These are phyloP conservation scores for Pardalotus punctatus DNA, from an alignment of 2,113 vertebrate species.

Conservation along the genomic window DNA sequence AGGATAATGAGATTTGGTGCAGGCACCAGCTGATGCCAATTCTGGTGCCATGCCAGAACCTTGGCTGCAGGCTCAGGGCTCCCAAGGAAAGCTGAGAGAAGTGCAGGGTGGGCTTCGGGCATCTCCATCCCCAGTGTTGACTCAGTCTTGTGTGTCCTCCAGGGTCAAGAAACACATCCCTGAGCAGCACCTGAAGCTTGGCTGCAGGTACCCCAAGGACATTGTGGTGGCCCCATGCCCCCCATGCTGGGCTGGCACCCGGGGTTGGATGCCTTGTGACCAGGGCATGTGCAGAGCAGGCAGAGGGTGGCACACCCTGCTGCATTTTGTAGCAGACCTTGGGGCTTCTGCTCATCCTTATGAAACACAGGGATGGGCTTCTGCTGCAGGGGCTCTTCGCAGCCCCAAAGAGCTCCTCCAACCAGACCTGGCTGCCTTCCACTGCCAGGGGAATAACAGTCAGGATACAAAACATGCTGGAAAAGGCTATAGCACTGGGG, in stretches of 20 bases:
- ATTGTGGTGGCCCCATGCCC: fast-evolving
- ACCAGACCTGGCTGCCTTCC: background rate
- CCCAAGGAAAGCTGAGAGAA: background rate
- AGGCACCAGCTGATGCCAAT: background rate
- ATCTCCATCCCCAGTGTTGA: background rate
- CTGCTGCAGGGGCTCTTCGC: background rate
- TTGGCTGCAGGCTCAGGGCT: background rate
- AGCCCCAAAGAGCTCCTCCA: background rate
- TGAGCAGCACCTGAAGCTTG: background rate
- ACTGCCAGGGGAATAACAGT: background rate
- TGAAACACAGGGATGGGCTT: fast-evolving
- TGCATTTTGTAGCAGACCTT: background rate
- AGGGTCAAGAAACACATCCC: background rate
- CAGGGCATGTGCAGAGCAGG: fast-evolving
- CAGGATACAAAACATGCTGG: background rate
- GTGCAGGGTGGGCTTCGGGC: fast-evolving
- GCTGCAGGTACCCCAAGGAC: background rate
- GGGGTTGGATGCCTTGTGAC: background rate
- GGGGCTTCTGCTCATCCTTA: background rate
- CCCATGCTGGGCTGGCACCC: background rate
- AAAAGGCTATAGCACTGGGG: background rate
- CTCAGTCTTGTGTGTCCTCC: background rate
- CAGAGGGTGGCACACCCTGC: background rate
- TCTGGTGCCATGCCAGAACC: fast-evolving
- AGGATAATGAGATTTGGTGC: background rate